Base-by-base conservation (phyloP, 1,140 invertebrate species). In the Drosophila pseudoananassae region DNA sequence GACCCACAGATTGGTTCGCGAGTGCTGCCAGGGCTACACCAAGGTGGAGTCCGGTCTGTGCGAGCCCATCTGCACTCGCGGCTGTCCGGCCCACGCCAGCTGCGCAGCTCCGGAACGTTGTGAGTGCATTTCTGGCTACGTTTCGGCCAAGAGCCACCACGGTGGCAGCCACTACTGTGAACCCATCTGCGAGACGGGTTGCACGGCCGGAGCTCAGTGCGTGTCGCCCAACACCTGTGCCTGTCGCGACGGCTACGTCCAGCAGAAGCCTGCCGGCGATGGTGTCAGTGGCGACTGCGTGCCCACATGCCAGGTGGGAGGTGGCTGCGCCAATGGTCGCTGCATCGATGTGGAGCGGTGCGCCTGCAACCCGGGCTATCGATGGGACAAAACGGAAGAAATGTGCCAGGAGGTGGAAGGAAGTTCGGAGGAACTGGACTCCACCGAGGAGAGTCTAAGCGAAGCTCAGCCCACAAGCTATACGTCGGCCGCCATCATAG, bases 31-130 rank as follows among this genome's bases (percentile, higher is more conserved):
- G 0, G 85, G 85, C 31, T 90, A 76, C 33, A 1, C 33, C 14
- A 57, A 76, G 43, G 27, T 81, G 49, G 81, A 85, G 3, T 73
- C 77, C 3, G 81, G 71, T 3, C 50, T 89, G 2, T 89, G 85
- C 27, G 77, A 81, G n/a, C 85, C 85, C 10, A 43, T 90, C 25
- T 89, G 85, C 14, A 76, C 72, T 10, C 74, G 85, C 0, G 85
- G 74, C 14, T 89, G 85, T 10, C 87, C 85, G 2, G 70, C 81
- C 10, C 64, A 69, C 20, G 85, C 85, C 40, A 85, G 75, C 25
- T 89, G 85, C 23, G 80, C 71, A 23, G 81, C 87, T 2, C 85
- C 85, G 0, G 61, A 90, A 6, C 71, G 68, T 10, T 89, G 85
- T 15, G 87, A 90, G 57, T 89, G 85, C 52, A 81, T 76, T 7